Conservation (phyloP, 2,888 invertebrate genomes). For the Lithophane semibrunnea region DNA sequence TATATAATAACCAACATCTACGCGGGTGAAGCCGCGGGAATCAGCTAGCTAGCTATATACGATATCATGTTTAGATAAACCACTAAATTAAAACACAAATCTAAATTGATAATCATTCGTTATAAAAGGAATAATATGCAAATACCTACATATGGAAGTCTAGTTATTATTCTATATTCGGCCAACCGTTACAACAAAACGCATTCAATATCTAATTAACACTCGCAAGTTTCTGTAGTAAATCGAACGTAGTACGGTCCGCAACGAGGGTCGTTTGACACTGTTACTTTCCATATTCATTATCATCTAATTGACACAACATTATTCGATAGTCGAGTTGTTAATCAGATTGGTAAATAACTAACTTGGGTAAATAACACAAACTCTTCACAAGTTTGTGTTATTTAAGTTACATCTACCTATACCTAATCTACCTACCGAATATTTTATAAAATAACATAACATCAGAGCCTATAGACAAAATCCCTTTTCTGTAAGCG, state of each 20-base stretch:
- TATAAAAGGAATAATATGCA: background rate
- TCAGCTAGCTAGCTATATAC: too few relatives aligned
- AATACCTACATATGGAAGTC: background rate
- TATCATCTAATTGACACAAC: background rate
- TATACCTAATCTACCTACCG: too few relatives aligned
- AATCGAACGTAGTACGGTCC: background rate
- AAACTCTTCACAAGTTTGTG: background rate
- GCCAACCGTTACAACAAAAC: conserved; percentile 2
- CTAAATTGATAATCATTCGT: background rate
- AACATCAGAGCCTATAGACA: too few relatives aligned
- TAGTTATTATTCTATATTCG: background rate
- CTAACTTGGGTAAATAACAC: background rate
- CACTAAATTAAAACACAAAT: background rate
- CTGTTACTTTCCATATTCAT: background rate
- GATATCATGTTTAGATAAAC: background rate
- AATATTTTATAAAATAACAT: too few relatives aligned
- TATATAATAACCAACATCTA: too few relatives aligned
- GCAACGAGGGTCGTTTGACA: background rate
- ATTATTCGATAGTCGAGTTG: background rate
- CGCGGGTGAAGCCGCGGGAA: too few relatives aligned
- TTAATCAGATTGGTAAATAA: background rate
- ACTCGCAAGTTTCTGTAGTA: background rate
- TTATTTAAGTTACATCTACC: too few relatives aligned
- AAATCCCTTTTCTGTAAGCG: too few relatives aligned
- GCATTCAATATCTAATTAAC: conserved; percentile 5